Base-by-base conservation (phyloP, 2,113 vertebrate genomes). In the Podocnemis expansa region DNA sequence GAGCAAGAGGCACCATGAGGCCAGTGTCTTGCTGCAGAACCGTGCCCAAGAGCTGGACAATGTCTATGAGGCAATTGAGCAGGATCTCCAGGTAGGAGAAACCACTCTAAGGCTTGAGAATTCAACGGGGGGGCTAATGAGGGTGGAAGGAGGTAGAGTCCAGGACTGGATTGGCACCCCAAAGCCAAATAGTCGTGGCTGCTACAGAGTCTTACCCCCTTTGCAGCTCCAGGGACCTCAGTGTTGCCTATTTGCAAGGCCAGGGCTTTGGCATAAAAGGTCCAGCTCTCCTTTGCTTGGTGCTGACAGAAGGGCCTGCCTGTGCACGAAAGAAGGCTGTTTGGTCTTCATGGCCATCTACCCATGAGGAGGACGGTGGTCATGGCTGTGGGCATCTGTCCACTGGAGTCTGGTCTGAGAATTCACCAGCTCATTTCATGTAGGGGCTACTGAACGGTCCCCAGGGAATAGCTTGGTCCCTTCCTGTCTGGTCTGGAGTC, bases 51-150 rank as follows among this genome's bases (percentile, higher is more conserved):
- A 97, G 75, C 97, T 99, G 93, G 98, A 99, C 76, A 95, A 93
- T 47, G 95, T 99, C 45, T 98, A 99, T 1, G 98, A 98, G 54
- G 97, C 98, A 90, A 98, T 99, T 96, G 99, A 99, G 93, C 98
- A 92, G 89, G 94, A 98, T 54, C 97, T 99, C 49, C 96, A 98
- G 98, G 99, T 99, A 96, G 47, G 96, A 41, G 1, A 27, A 75
- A 55, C 24, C 22, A 45, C 25, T 25, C 25, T 5, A 10, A 27
- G 91, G 73, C 11, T 22, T 2, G 0, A n/a, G 11, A 76, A 14
- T 21, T 41, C n/a, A 1, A 9, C 2, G 51, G 0, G 6, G 54
- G 43, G 47, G 29, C 27, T 5, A 45, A 9, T 34, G 2, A 17
- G 24, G 1, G 38, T 16, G 73, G 41, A 12, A 13, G 41, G 41